A percentile compares a stretch with the other conserved stretches of the same genome.
phyloP scores from a whole-genome alignment of 2,797 vertebrate species.

The Intellagama lesueurii region DNA sequence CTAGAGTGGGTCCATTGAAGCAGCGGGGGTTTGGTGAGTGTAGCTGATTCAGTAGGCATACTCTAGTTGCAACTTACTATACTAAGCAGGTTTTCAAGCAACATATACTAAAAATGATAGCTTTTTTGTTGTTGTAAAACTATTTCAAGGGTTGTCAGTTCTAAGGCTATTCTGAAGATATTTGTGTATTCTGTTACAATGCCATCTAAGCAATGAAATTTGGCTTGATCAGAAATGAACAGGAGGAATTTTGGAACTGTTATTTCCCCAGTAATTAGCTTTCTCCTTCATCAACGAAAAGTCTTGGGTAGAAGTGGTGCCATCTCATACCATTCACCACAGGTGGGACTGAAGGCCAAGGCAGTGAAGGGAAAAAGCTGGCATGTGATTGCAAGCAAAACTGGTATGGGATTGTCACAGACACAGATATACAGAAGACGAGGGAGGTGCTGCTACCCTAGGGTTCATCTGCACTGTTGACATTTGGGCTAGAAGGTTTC shows the following conservation, averaged over 20 bases:
- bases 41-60: too few relatives aligned
- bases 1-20: too few relatives aligned
- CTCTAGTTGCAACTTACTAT: too few relatives aligned
- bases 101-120: too few relatives aligned
- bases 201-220: not conserved
- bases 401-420: not conserved
- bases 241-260: too few relatives aligned
- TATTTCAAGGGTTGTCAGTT: not conserved
- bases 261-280: not conserved
- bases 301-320: not conserved
- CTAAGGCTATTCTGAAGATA: not conserved
- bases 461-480: slow-evolving; percentile 6
- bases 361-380: not conserved
- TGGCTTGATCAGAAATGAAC: not conserved
- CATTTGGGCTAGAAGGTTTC: not conserved
- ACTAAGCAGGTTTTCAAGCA: not conserved
- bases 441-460: not conserved
- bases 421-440: not conserved
- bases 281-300: not conserved
- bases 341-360: not conserved
- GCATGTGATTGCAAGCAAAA: not conserved
- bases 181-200: not conserved
- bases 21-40: too few relatives aligned
- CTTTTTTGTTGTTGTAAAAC: not conserved
- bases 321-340: not conserved